These are phyloP conservation scores for Drosophila stalkeri DNA, from an alignment of 2,888 invertebrate species.

Conservation along the genomic window DNA sequence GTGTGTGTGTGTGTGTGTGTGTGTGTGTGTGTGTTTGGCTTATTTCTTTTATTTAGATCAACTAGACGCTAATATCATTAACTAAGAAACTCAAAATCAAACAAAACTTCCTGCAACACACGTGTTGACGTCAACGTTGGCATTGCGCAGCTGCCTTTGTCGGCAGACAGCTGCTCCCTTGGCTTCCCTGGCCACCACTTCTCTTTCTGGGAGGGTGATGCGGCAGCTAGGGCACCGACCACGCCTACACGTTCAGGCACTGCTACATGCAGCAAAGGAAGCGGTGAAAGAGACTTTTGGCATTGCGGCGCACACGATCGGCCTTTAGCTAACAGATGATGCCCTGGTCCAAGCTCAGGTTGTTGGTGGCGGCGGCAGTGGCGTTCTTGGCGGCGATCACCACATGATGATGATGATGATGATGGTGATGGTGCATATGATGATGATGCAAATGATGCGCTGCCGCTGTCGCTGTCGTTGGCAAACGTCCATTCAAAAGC, in stretches of 20 bases:
- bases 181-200: neutral
- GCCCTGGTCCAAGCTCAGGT: constrained; percentile 84
- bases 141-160: neutral
- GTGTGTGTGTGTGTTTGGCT: neutral
- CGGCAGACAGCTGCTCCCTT: constrained; percentile 8
- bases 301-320: constrained; percentile 84
- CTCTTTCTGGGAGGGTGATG: neutral
- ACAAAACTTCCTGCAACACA: constrained; percentile 39
- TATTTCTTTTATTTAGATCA: constrained; percentile 26
- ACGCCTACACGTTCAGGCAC: constrained; percentile 62
- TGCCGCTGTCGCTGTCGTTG: constrained; percentile 43
- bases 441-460: constrained; percentile 71
- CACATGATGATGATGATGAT: constrained; percentile 75
- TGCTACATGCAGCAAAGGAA: constrained; percentile 85
- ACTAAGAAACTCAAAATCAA: constrained; percentile 58
- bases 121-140: constrained; percentile 34
- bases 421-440: constrained; percentile 75
- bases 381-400: constrained; percentile 77
- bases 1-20: no score
- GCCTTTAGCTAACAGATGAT: constrained; percentile 86
- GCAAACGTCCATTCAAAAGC: constrained; percentile 49
- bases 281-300: constrained; percentile 85
- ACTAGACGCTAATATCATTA: constrained; percentile 57
- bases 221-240: constrained; percentile 47
- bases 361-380: constrained; percentile 82